A percentile compares a stretch with the other conserved stretches of the same genome.
Evolutionary conservation across 2,888 invertebrate genomes (phyloP).

Genomic region (Pyrrhosoma nymphula): DNA sequence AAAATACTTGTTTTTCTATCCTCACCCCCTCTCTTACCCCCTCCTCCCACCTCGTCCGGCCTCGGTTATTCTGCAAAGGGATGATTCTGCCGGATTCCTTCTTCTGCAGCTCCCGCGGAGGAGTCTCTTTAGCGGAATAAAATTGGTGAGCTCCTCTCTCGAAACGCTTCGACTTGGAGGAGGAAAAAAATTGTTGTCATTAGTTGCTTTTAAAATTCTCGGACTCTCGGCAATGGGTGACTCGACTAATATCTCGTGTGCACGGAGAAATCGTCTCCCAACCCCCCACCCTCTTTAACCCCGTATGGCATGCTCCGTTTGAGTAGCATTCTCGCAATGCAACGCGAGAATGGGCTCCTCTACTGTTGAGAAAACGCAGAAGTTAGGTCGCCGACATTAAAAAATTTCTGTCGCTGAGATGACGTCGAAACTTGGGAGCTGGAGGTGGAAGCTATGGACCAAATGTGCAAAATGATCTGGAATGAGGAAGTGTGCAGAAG

Average conservation of each 20-base stretch:
- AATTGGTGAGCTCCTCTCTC: not conserved
- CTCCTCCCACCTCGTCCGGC: not conserved
- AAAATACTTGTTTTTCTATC: conserved; percentile 18
- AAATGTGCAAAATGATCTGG: no score
- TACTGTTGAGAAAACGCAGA: not conserved
- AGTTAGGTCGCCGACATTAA: not conserved
- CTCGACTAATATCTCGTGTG: not conserved
- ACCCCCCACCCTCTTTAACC: not conserved
- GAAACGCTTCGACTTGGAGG: not conserved
- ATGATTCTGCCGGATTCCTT: not conserved
- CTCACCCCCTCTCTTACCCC: no score
- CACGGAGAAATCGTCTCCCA: not conserved
- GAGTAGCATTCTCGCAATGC: no score
- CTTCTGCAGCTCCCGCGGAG: no score
- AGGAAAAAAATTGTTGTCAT: not conserved
- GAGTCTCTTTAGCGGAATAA: not conserved
- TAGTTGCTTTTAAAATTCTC: conserved; percentile 36
- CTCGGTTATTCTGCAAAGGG: not conserved
- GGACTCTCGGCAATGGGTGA: not conserved
- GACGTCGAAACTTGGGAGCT: not conserved
- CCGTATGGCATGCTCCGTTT: not conserved
- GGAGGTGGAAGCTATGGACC: not conserved
- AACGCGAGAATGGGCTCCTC: not conserved
- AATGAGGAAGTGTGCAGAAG: no score
- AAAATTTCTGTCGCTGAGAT: not conserved